Base-by-base conservation (phyloP, 2,888 invertebrate genomes). In the Pachydiplax longipennis region DNA sequence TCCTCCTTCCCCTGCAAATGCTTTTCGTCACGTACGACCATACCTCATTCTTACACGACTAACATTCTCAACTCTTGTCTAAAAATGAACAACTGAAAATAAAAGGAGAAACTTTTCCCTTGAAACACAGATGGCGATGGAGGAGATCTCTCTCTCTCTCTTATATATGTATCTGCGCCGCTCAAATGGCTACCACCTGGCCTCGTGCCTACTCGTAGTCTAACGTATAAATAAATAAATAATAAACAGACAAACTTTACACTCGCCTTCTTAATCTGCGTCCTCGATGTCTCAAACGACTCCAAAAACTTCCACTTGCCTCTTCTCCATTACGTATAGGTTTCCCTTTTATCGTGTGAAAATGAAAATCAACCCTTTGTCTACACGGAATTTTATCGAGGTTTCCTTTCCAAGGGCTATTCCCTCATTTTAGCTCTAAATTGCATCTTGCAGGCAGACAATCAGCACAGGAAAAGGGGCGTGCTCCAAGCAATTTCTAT, bases 71-170 rank as follows among this genome's bases (percentile, higher is more conserved):
- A 37, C 87, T 87, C 58, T 18, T 87, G 65, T 37, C 25, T 1
- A 65, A 87, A 87, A 87, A 87, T 87, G 61, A 87, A 87, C 65
- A 13, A 53, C 53, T 37, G 40, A 37, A 58, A 65, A 37, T 15
- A 58, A 83, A 61, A 8, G 37, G 53, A 58, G 61, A 61, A 61
- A 40, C 87, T 87, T 61, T 87, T 83, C 87, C 61, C 61, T 61
- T 37, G 87, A 87, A 65, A 87, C 61, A 65, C 87, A 87, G 87
- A 87, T 83, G 58, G 83, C 18, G 58, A 83, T 44, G 58, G 12
- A 83, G 58, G 53, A 83, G 83, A 31, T 53, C 83, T 22, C 35
- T 58, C 61, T 61, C 35, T 61, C 61, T 87, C 61, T 37, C 87
- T 37, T 25, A 58, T 65, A 87, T 87, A 61, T 65, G 35, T 87